Evolutionary conservation across 2,113 vertebrate genomes (phyloP).

Genomic region (Nyctibius bracteatus): DNA sequence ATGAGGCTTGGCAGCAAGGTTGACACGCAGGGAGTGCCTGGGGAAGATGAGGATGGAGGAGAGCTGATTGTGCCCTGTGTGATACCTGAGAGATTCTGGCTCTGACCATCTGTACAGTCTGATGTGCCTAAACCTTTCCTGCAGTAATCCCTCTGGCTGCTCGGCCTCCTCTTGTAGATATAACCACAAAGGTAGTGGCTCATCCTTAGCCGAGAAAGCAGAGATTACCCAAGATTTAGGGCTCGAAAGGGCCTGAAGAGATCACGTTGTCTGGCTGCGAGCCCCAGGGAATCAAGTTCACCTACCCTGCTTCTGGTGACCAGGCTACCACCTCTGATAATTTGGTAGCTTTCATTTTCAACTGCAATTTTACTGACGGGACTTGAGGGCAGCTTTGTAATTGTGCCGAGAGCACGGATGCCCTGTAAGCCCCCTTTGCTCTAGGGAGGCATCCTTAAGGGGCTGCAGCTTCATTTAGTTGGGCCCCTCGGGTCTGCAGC

Average conservation of each 20-base stretch:
- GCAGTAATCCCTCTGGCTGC: neutral
- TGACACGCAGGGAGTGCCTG: neutral
- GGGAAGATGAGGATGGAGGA: neutral
- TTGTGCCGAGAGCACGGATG: neutral
- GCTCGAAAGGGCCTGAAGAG: neutral
- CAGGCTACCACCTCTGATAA: neutral
- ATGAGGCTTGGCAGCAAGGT: conserved; percentile 33
- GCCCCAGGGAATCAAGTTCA: too few relatives aligned
- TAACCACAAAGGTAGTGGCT: neutral
- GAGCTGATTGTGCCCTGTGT: conserved; percentile 12
- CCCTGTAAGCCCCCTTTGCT: neutral
- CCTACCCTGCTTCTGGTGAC: neutral
- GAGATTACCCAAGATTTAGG: neutral
- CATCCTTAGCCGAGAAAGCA: neutral
- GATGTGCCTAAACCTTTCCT: neutral
- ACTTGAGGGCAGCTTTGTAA: neutral
- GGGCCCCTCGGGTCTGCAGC: neutral
- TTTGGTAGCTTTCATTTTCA: neutral
- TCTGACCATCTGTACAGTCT: conserved; percentile 34
- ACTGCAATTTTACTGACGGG: neutral
- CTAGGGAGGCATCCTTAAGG: neutral
- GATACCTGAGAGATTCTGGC: conserved; percentile 25
- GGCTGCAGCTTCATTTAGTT: neutral
- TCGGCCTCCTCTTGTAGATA: neutral
- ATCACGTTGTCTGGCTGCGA: rapidly evolving